Base-by-base conservation (phyloP, 2,888 invertebrate species). In the Stenoptilia bipunctidactyla region DNA sequence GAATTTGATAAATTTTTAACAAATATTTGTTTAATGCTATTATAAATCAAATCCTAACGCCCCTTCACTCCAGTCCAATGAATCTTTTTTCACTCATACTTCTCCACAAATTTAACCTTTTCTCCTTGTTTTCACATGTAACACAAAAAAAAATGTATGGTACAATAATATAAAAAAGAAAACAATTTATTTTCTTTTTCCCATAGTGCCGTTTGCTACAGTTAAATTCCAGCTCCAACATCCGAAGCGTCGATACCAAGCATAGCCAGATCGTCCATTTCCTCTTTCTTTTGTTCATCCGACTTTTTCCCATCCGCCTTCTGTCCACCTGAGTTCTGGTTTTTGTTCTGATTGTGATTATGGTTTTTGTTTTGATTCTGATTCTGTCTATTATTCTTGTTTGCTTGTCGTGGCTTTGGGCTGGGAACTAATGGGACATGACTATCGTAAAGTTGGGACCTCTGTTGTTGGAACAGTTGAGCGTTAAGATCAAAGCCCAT, bases 201-300 rank as follows among this genome's bases (percentile, higher is more conserved):
- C n/a, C n/a, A n/a, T n/a, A n/a, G n/a, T n/a, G n/a, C n/a, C n/a
- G n/a, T n/a, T n/a, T n/a, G n/a, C n/a, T n/a, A n/a, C n/a, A n/a
- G n/a, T n/a, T 55, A 72, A 37, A 72, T 69, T 5, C 72, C 64
- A 0, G 89, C 89, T 5, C 89, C 89, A 49, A 88, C 88, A 61
- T 95, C 94, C 25, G 90, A 90, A 5, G 91, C 93, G 59, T 94
- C 94, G 38, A 94, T 94, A 1, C 95, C 95, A 39, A 95, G 79
- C 91, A 95, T 89, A 2, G 92, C 92, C 43, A 94, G 69, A 53
- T 95, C 94, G 42, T 92, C 92, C 52, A 85, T 70, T 54, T 86
- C 90, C 59, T 72, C 85, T 67, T 61, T 83, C 70, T 80, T 77
- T 67, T 61, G 62, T 0, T 34, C 13, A 2, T 30, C 30, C 55